Evolutionary conservation across 1,140 invertebrate genomes (phyloP), one percentile per base, ranked within the genome.

Genomic region (Drosophila pachea): DNA sequence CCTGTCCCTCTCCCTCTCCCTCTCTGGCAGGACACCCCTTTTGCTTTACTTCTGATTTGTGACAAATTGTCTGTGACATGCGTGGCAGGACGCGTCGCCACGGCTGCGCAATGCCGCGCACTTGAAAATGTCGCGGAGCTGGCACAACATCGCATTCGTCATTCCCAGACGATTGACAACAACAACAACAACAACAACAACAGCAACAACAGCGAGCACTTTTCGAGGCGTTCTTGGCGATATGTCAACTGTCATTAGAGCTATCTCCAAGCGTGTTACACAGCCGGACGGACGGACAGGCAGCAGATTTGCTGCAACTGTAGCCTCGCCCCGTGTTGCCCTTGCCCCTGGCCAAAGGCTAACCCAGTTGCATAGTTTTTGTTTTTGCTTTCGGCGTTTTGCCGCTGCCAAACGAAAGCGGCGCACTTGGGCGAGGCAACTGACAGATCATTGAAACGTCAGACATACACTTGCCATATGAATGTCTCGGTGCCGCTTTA

Each of bases 81-180:
- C 65, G 58, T 54, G 59, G 59, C 59, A 66, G 40, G 40, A 62
- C 43, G 45, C 40, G 38, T 11, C 50, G 61, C 29, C 53, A 60
- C 79, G 62, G 50, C 58, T 64, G 71, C 74, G 77, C 50, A 43
- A 59, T 65, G 42, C 56, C 56, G 22, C 64, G 22, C 75, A 81
- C 81, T 86, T 86, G 76, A 86, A 77, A 77, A 45, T 86, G 81
- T 86, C 81, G 74, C 73, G 50, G 43, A 33, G 74, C 53, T 82
- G 78, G 78, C 78, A 82, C 67, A 82, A 82, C 79, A 86, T 86
- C 82, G 81, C 76, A 86, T 86, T 76, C 81, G 82, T 86, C 81
- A 86, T 79, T 84, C 69, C 71, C 67, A 70, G 73, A 40, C 70
- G 75, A 70, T 78, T 77, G 66, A 73, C 74, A 54, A 9, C 56